These are phyloP conservation scores for Cheilosia urbana DNA, from an alignment of 2,888 invertebrate genomes.

Conservation along the genomic window DNA sequence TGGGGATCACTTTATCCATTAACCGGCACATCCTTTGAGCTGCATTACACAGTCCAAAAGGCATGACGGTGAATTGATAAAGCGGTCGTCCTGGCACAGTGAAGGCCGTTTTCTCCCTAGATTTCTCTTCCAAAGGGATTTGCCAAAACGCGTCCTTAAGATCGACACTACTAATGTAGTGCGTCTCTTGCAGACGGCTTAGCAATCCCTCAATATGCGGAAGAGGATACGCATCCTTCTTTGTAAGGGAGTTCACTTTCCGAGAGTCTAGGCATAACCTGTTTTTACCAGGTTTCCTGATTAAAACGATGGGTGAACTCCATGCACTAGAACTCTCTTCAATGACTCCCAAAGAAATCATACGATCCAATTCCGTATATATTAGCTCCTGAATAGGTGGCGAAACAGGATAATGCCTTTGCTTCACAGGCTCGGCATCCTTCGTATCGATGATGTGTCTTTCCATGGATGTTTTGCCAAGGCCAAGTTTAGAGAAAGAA, in stretches of 20 bases:
- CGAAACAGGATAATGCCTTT: too few relatives aligned
- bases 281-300: not conserved
- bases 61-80: too few relatives aligned
- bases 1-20: not conserved
- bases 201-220: slow-evolving; percentile 3
- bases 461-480: too few relatives aligned
- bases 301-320: slow-evolving; percentile 8
- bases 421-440: too few relatives aligned
- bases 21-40: not conserved
- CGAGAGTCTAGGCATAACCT: too few relatives aligned
- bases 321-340: slow-evolving; percentile 21
- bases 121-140: not conserved
- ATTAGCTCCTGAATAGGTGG: slow-evolving; percentile 3
- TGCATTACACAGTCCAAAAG: slow-evolving; percentile 2
- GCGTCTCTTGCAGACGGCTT: slow-evolving; percentile 1
- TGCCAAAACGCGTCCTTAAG: not conserved
- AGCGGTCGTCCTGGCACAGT: too few relatives aligned
- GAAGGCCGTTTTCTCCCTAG: too few relatives aligned
- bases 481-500: too few relatives aligned
- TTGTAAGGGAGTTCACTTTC: slow-evolving; percentile 3
- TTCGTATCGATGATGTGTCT: too few relatives aligned
- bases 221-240: not conserved
- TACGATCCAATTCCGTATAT: slow-evolving; percentile 12
- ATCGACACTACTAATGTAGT: slow-evolving; percentile 18
- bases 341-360: slow-evolving; percentile 18